Conservation (phyloP, 1,140 invertebrate species). For the Ceratoteleas bidentatus region DNA sequence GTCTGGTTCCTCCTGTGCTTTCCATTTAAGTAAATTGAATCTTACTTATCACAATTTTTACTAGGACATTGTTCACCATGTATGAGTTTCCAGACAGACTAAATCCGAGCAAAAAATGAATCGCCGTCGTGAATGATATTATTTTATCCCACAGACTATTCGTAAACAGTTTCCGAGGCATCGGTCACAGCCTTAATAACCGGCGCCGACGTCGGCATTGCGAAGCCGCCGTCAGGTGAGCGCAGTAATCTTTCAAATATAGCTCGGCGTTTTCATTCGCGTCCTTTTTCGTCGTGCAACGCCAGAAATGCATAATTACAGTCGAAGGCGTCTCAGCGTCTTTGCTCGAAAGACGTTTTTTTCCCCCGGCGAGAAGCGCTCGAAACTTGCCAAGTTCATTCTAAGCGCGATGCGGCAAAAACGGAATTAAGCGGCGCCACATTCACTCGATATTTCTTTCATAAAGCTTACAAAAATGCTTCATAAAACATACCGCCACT, state of each 20-base stretch:
- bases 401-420: conserved; percentile 24
- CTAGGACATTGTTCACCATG: too few relatives aligned
- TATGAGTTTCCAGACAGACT: too few relatives aligned
- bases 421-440: conserved; percentile 31
- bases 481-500: conserved; percentile 25
- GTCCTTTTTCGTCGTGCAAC: conserved; percentile 24
- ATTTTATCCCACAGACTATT: conserved; percentile 23
- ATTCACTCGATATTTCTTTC: conserved; percentile 47
- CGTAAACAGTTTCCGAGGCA: conserved; percentile 30
- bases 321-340: conserved; percentile 30
- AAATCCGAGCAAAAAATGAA: conserved; percentile 26
- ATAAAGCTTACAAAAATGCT: conserved; percentile 30
- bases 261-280: conserved; percentile 19
- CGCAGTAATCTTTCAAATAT: conserved; percentile 48
- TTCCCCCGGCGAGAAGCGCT: conserved; percentile 11
- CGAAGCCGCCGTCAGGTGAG: conserved; percentile 22
- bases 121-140: conserved; percentile 1
- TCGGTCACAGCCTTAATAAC: conserved; percentile 39
- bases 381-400: conserved; percentile 30
- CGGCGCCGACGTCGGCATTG: conserved; percentile 18
- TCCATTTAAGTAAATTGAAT: too few relatives aligned
- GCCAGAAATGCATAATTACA: conserved; percentile 30
- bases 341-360: conserved; percentile 29
- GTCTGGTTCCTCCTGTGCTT: too few relatives aligned
- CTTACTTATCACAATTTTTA: too few relatives aligned